These are phyloP conservation scores for Zhengitettix transpicula DNA, from an alignment of 2,888 invertebrate species.

Conservation along the genomic window DNA sequence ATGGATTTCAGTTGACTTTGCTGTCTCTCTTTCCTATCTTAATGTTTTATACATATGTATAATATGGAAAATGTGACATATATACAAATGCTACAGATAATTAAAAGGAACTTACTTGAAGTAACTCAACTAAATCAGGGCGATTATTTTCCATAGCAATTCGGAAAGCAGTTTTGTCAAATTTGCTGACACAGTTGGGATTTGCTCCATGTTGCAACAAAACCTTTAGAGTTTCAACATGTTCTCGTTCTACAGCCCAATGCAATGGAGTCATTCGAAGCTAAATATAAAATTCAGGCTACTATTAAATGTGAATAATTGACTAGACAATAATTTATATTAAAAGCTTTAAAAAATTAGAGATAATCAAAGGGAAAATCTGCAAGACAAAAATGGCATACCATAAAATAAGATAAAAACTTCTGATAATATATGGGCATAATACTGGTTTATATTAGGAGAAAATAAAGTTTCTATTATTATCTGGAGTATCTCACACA, in stretches of 20 bases:
- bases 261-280: constrained; percentile 82
- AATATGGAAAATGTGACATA: no score
- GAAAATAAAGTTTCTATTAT: no score
- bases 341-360: not conserved
- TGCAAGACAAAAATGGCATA: no score
- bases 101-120: constrained; percentile 24
- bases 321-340: not conserved
- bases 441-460: no score
- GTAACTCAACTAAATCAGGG: constrained; percentile 37
- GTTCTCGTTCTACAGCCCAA: constrained; percentile 80
- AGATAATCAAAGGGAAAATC: no score
- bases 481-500: no score
- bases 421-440: no score
- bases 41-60: no score
- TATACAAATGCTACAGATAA: no score
- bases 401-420: no score
- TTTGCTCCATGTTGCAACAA: constrained; percentile 62
- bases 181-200: constrained; percentile 48
- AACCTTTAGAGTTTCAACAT: constrained; percentile 46
- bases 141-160: constrained; percentile 50
- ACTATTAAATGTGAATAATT: not conserved
- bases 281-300: constrained; percentile 25
- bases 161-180: constrained; percentile 49
- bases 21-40: no score
- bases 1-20: no score